Conservation (phyloP, 2,797 vertebrate genomes). For the Anas capensis region DNA sequence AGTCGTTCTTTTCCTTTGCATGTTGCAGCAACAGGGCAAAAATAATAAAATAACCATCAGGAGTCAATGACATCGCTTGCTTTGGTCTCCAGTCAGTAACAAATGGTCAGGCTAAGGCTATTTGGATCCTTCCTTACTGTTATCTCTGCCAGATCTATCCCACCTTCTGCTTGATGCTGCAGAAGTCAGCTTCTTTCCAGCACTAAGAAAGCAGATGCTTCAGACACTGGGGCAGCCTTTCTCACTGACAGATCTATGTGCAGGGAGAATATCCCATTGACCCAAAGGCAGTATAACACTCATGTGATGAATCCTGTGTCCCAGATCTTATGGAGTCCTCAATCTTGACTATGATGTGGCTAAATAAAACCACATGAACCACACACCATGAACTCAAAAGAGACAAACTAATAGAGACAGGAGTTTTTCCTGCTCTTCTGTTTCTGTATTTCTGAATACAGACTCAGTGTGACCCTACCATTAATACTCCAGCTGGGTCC, state of each 20-base stretch:
- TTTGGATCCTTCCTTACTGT: neutral
- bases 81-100: neutral
- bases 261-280: neutral
- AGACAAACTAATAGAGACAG: neutral
- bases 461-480: neutral
- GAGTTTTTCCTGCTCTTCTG: neutral
- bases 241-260: neutral
- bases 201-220: neutral
- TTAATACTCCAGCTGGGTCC: neutral
- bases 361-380: neutral
- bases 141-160: neutral
- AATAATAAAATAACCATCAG: neutral
- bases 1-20: neutral
- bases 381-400: neutral
- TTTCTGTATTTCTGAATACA: neutral
- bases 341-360: neutral
- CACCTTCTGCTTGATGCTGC: neutral
- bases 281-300: neutral
- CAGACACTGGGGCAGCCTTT: neutral
- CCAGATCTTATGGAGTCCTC: neutral
- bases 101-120: neutral
- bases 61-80: neutral
- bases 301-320: neutral
- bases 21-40: neutral
- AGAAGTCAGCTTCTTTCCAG: neutral